phyloP scores from a whole-genome alignment of 2,888 invertebrate species.

The Drosophila tripunctata region DNA sequence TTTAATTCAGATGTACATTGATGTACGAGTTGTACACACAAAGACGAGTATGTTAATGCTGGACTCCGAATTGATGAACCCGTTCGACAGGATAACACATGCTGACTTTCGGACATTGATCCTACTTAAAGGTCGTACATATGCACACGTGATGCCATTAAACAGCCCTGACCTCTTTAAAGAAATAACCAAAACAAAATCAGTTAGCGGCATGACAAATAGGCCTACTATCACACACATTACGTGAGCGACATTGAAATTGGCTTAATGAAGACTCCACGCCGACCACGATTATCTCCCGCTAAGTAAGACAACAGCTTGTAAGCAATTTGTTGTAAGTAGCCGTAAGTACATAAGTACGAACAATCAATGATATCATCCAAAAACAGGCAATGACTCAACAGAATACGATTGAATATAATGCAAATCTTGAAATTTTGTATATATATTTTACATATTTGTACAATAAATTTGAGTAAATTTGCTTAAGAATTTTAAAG shows the following conservation, averaged over 20 bases:
- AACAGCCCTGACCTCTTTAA: slow-evolving; percentile 60
- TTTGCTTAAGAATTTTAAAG: slow-evolving; percentile 28
- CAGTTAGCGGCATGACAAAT: slow-evolving; percentile 1
- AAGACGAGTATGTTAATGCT: slow-evolving; percentile 37
- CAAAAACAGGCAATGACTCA: slow-evolving; percentile 17
- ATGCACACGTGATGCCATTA: slow-evolving; percentile 15
- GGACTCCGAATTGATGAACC: slow-evolving; percentile 16
- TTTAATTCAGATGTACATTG: slow-evolving; percentile 8
- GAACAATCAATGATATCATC: slow-evolving; percentile 19
- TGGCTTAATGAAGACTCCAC: slow-evolving; percentile 45
- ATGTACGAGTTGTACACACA: slow-evolving; percentile 2
- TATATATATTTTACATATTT: slow-evolving; percentile 1
- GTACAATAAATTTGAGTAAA: slow-evolving; percentile 43
- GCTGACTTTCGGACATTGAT: slow-evolving; percentile 24
- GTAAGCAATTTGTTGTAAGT: slow-evolving; percentile 10
- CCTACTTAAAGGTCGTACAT: background rate
- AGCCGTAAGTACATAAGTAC: slow-evolving; percentile 10
- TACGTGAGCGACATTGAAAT: slow-evolving; percentile 71
- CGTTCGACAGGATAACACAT: slow-evolving; percentile 19
- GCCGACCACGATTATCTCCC: slow-evolving; percentile 1
- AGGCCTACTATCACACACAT: slow-evolving; percentile 24
- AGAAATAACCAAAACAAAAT: slow-evolving; percentile 7
- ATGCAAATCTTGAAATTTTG: slow-evolving; percentile 19
- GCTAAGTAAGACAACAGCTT: slow-evolving; percentile 15
- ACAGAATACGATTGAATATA: slow-evolving; percentile 1